phyloP scores from a whole-genome alignment of 2,797 vertebrate genomes.

The Chrysocyon brachyurus region DNA sequence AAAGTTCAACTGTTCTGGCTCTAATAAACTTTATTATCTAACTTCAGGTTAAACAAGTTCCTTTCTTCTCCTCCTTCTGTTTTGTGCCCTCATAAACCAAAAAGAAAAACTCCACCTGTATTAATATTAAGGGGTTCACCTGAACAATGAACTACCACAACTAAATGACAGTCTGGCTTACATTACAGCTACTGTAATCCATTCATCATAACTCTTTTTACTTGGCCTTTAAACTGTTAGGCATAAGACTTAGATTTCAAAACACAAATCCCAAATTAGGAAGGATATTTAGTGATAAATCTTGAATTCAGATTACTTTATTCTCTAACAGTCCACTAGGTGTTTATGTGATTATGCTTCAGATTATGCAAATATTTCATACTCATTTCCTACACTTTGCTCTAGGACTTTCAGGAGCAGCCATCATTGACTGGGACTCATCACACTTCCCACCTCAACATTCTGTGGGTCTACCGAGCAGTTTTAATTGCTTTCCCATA shows the following conservation, averaged over 20 bases:
- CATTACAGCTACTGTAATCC: neutral
- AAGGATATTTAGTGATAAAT: conserved; percentile 49
- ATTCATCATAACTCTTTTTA: neutral
- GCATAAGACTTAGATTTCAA: neutral
- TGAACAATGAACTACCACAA: neutral
- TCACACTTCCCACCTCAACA: conserved; percentile 29
- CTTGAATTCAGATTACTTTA: conserved; percentile 4
- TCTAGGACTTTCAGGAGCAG: conserved; percentile 74
- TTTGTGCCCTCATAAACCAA: neutral
- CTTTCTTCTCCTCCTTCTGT: neutral
- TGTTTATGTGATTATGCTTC: conserved; percentile 73
- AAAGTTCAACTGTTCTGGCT: neutral
- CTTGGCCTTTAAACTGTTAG: neutral
- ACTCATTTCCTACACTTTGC: conserved; percentile 64
- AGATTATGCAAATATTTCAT: conserved; percentile 79
- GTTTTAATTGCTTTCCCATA: conserved; percentile 79
- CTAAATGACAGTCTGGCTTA: neutral
- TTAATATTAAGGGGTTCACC: neutral
- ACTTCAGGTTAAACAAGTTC: neutral
- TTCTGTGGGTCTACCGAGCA: conserved; percentile 66
- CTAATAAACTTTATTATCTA: neutral
- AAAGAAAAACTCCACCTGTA: neutral
- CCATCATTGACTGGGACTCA: conserved; percentile 72
- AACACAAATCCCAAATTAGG: conserved; percentile 52
- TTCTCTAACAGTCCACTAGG: conserved; percentile 54